Evolutionary conservation across 2,888 invertebrate genomes (phyloP).

Genomic region (Pimpla rufipes): DNA sequence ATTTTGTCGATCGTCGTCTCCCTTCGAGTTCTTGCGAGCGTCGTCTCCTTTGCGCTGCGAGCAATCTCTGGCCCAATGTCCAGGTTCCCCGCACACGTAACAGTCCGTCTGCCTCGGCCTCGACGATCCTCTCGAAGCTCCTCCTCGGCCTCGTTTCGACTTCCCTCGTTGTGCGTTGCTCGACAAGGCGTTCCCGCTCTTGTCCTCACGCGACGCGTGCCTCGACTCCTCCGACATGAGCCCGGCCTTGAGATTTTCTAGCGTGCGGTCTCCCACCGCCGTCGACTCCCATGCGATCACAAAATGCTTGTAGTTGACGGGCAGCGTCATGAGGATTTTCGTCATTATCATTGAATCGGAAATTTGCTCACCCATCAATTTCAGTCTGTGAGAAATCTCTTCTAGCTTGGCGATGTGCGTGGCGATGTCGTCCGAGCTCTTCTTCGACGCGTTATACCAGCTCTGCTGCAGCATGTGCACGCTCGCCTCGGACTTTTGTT

Average conservation of each 20-base stretch:
- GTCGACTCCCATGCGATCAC: conserved; percentile 67
- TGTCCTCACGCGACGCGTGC: background rate
- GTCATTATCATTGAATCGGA: too few relatives aligned
- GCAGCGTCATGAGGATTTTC: conserved; percentile 52
- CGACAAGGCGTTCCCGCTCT: conserved; percentile 11
- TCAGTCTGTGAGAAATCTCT: too few relatives aligned
- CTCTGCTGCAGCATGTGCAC: too few relatives aligned
- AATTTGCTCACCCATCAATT: too few relatives aligned
- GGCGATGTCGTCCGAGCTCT: too few relatives aligned
- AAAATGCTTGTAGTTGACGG: conserved; percentile 69
- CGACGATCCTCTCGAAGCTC: background rate
- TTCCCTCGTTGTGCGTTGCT: conserved; percentile 24
- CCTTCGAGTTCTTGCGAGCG: too few relatives aligned
- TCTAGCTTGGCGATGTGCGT: too few relatives aligned
- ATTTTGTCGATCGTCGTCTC: background rate
- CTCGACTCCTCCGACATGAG: conserved; percentile 49
- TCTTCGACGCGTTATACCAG: too few relatives aligned
- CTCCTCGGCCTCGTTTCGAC: conserved; percentile 15
- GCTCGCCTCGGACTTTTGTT: too few relatives aligned
- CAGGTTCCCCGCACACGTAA: conserved; percentile 62
- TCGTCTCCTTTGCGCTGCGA: conserved; percentile 31
- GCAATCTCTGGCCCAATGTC: conserved; percentile 67
- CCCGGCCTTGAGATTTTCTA: conserved; percentile 35
- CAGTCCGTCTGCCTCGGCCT: conserved; percentile 59
- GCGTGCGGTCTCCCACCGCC: conserved; percentile 24